Evolutionary conservation across 2,888 invertebrate species (phyloP), one percentile per base, ranked within the genome.

Genomic region (Tachina lurida): DNA sequence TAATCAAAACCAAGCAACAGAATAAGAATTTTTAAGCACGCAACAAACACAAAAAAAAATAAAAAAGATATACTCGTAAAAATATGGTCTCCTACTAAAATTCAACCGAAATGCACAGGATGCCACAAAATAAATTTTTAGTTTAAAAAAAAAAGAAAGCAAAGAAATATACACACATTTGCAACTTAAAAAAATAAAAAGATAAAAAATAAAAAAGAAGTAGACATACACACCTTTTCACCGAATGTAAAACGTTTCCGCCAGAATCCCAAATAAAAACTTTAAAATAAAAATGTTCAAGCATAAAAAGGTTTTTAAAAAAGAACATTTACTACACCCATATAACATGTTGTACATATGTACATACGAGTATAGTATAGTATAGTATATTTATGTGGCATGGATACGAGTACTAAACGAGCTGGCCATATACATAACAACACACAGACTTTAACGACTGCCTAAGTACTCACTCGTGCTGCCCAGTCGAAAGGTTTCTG

Each of bases 1-100:
- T 71, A 79, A 78, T 78, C 67, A 63, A 84, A 84, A 65, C 79
- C 78, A 70, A n/a, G 39, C 79, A 79, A 58, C 75, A 84, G 79
- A 70, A 84, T 63, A 74, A 84, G 71, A 80, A 78, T 78, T 78
- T 78, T 63, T 60, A 9, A 70, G 45, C 74, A 79, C 70, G 68
- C 73, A 78, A 78, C 47, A 78, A 68, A 74, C n/a, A 52, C 49
- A 49, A 22, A 47, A 31, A 31, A 58, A 45, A 63, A 15, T 15
- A 39, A 45, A 31, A 70, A 54, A 65, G 45, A 45, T 10, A 63
- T 39, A 43, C n/a, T n/a, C 3, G 9, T 17, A 63, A 54, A 45
- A 2, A 52, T 63, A 68, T n/a, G 49, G 9, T 60, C 39, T 68
- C 60, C 49, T 45, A 68, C 49, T 47, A 68, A 77, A 41, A 68